Percentiles rank a stretch among this genome's conserved stretches.
Conservation (phyloP, 2,797 vertebrate species). For the Anabacerthia variegaticeps region DNA sequence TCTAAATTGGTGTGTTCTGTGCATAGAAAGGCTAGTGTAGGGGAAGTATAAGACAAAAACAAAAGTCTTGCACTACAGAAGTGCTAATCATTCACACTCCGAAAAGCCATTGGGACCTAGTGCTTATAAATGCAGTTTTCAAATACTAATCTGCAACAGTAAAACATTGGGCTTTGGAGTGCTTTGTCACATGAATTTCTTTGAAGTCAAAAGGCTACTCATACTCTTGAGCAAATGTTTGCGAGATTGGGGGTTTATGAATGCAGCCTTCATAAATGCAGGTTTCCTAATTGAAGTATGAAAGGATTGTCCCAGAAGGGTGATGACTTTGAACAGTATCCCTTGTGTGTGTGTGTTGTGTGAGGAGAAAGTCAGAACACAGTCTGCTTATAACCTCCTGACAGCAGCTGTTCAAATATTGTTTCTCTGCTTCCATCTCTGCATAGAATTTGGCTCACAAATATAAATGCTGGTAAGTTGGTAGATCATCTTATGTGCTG, state of each 20-base stretch:
- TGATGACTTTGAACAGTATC: conserved; percentile 15
- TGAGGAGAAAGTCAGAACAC: not conserved
- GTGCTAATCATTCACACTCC: not conserved
- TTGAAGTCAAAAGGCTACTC: not conserved
- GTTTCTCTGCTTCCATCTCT: not conserved
- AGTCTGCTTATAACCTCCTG: not conserved
- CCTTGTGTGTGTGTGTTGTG: not conserved
- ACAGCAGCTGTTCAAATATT: conserved; percentile 50
- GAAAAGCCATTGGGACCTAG: not conserved
- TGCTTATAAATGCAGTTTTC: not conserved
- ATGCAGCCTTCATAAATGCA: not conserved
- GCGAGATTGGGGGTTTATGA: not conserved
- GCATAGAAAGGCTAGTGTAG: not conserved
- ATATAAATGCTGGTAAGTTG: not conserved
- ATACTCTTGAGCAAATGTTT: conserved; percentile 1
- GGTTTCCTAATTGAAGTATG: not conserved
- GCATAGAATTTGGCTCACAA: conserved; percentile 16
- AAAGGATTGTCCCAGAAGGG: not conserved
- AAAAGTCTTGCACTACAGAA: not conserved
- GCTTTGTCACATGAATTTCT: not conserved
- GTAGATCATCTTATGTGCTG: not conserved
- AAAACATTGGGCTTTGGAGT: not conserved
- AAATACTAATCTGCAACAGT: not conserved
- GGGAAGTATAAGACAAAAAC: not conserved
- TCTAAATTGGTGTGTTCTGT: not conserved